Evolutionary conservation across 2,888 invertebrate species (phyloP).

Genomic region (Pristionchus exspectatus): DNA sequence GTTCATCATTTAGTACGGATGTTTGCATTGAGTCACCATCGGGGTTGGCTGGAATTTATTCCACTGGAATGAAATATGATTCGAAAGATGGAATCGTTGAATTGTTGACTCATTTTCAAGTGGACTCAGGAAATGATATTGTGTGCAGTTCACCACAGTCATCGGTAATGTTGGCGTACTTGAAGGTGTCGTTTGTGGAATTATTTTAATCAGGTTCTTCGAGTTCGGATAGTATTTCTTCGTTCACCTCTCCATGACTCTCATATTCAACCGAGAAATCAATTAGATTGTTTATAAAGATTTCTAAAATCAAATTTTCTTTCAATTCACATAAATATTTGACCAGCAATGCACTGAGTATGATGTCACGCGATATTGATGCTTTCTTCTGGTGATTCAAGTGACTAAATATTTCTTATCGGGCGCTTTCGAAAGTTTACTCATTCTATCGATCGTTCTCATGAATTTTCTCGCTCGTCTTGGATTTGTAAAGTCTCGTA

Average conservation of each 20-base stretch:
- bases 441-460: constrained; percentile 11
- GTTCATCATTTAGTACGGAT: not conserved
- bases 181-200: constrained; percentile 14
- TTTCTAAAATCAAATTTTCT: not conserved
- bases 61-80: not conserved
- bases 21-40: too few species aligned
- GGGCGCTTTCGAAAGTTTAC: not conserved
- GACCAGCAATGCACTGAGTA: not conserved
- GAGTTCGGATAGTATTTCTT: not conserved
- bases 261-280: not conserved
- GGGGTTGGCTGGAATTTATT: not conserved
- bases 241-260: constrained; percentile 19
- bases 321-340: not conserved
- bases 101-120: too few species aligned
- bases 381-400: not conserved
- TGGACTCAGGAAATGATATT: not conserved
- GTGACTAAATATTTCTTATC: constrained; percentile 17
- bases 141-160: not conserved
- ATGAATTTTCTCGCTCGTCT: not conserved
- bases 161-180: constrained; percentile 19
- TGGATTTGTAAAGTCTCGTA: not conserved
- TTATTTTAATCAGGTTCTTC: not conserved
- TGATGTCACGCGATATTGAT: not conserved
- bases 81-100: not conserved
- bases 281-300: not conserved